These are phyloP conservation scores for Pseudomyrmex flavicornis DNA, from an alignment of 1,140 invertebrate species.

Conservation along the genomic window DNA sequence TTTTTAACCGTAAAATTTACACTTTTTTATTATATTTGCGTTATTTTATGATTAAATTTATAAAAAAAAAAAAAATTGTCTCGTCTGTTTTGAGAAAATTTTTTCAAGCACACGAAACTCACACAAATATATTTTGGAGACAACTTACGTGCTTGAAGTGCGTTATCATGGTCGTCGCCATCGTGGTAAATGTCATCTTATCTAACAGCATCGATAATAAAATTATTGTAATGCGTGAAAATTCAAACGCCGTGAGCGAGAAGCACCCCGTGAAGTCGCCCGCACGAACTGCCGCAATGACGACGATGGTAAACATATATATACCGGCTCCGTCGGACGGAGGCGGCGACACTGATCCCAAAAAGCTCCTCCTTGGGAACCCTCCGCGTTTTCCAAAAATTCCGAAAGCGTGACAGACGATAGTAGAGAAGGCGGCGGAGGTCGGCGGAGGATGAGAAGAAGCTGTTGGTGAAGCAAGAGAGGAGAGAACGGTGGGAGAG, in stretches of 20 bases:
- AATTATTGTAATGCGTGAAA: not conserved
- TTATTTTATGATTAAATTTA: too few relatives aligned
- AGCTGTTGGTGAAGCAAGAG: conserved; percentile 23
- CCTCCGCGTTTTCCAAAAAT: conserved; percentile 63
- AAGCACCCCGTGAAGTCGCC: not conserved
- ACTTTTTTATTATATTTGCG: too few relatives aligned
- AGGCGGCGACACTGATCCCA: conserved; percentile 69
- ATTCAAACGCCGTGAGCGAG: not conserved
- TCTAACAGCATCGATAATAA: not conserved
- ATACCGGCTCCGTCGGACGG: conserved; percentile 47
- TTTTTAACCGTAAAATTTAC: too few relatives aligned
- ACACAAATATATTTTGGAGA: not conserved
- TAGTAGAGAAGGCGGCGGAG: conserved; percentile 24
- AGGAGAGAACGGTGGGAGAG: conserved; percentile 24
- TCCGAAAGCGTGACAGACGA: conserved; percentile 39
- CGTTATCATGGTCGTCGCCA: conserved; percentile 24
- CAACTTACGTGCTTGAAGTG: conserved; percentile 36
- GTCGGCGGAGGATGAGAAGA: conserved; percentile 2
- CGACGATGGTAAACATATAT: conserved; percentile 7
- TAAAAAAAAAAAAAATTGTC: not conserved
- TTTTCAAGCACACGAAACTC: not conserved
- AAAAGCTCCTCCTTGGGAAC: conserved; percentile 66
- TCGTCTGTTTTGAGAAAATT: not conserved
- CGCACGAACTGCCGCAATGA: not conserved
- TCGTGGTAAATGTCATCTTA: not conserved